Conservation (phyloP, 1,140 invertebrate species). For the Heliconius himera region DNA sequence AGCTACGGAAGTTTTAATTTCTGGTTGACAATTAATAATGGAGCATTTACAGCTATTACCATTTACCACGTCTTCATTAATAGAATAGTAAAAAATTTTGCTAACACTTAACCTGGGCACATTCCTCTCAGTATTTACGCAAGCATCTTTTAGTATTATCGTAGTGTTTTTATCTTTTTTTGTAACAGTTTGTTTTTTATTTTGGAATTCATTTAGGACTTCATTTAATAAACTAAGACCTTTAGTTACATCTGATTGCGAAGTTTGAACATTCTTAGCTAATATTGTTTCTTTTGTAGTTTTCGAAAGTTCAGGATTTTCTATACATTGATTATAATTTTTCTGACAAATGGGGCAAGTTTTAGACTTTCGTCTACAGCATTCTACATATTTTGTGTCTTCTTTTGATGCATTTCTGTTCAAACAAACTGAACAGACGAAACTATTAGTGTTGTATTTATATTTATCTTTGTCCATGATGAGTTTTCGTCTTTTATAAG, state of each 20-base stretch:
- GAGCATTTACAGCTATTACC: conserved; percentile 47
- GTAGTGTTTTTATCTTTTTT: conserved; percentile 45
- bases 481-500: background rate
- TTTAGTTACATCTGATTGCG: conserved; percentile 53
- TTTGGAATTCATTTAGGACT: conserved; percentile 68
- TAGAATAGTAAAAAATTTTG: conserved; percentile 53
- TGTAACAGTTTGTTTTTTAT: conserved; percentile 51
- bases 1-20: conserved; percentile 41
- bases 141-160: conserved; percentile 54
- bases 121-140: conserved; percentile 46
- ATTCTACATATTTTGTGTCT: conserved; percentile 33
- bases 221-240: conserved; percentile 64
- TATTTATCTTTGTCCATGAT: conserved; percentile 46
- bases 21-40: conserved; percentile 55
- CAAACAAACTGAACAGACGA: conserved; percentile 63
- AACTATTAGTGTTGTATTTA: conserved; percentile 44
- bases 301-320: conserved; percentile 31
- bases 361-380: conserved; percentile 44
- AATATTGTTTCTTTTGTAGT: conserved; percentile 19
- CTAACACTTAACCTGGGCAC: conserved; percentile 49
- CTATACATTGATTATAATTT: conserved; percentile 27
- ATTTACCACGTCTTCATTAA: conserved; percentile 42
- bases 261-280: conserved; percentile 54
- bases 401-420: conserved; percentile 48
- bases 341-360: conserved; percentile 56